These are phyloP conservation scores for Zaprionus obscuricornis DNA, from an alignment of 2,888 invertebrate species.

Conservation along the genomic window DNA sequence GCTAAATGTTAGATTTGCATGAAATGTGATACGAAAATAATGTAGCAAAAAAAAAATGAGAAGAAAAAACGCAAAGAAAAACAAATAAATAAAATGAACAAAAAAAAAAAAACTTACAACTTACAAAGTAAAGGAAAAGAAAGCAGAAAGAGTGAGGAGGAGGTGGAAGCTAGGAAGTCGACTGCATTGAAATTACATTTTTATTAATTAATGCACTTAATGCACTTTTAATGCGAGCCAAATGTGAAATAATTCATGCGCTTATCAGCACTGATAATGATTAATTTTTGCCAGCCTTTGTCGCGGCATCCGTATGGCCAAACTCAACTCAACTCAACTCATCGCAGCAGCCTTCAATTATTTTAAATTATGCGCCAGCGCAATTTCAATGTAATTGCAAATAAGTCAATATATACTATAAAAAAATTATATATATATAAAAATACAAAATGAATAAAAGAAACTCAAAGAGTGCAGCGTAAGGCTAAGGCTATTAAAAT, in stretches of 20 bases:
- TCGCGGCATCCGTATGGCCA: constrained; percentile 30
- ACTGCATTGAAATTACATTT: constrained; percentile 21
- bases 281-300: constrained; percentile 61
- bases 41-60: background rate
- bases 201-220: constrained; percentile 71
- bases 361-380: constrained; percentile 55
- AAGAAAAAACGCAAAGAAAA: background rate
- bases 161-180: background rate
- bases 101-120: too few species aligned
- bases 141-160: background rate
- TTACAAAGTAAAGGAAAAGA: constrained; percentile 20
- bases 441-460: background rate
- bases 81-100: background rate
- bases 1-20: constrained; percentile 69
- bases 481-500: too few species aligned
- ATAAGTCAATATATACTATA: constrained; percentile 27
- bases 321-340: too few species aligned
- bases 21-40: constrained; percentile 53
- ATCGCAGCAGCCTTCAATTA: constrained; percentile 59
- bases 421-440: background rate
- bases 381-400: constrained; percentile 45
- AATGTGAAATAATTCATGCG: constrained; percentile 72
- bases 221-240: constrained; percentile 70
- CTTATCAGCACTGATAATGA: constrained; percentile 72
- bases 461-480: too few species aligned